phyloP scores from a whole-genome alignment of 2,113 vertebrate genomes.

The Rousettus leschenaultii region DNA sequence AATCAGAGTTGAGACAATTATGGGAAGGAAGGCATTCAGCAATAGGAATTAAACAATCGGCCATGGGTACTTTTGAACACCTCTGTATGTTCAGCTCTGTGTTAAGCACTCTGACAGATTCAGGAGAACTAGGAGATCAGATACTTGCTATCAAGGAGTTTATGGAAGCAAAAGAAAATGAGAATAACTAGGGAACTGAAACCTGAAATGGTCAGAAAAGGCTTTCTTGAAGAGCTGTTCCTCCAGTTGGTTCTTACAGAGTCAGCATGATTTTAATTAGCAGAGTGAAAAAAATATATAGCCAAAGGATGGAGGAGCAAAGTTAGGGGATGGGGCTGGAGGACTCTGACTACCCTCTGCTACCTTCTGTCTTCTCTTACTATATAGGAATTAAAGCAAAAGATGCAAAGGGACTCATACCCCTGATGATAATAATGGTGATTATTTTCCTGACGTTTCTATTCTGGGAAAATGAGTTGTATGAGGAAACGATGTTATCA shows the following conservation, averaged over 20 bases:
- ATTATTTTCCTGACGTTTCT: conserved; percentile 59
- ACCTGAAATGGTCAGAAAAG: not conserved
- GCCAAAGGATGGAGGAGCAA: not conserved
- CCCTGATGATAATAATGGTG: conserved; percentile 68
- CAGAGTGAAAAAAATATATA: not conserved
- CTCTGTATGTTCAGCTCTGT: not conserved
- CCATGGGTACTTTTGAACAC: not conserved
- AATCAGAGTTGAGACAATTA: not conserved
- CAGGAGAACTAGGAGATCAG: not conserved
- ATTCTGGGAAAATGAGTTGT: conserved; percentile 65
- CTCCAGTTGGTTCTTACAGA: not conserved
- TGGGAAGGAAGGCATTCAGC: not conserved
- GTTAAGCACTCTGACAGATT: not conserved
- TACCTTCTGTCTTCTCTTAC: not conserved
- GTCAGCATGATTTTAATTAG: not conserved
- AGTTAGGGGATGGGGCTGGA: not conserved
- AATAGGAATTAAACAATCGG: not conserved
- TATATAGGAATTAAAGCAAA: conserved; percentile 28
- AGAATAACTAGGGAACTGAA: not conserved
- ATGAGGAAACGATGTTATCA: not conserved
- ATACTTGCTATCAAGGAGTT: not conserved
- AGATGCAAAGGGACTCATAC: conserved; percentile 52
- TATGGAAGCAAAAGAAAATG: not conserved
- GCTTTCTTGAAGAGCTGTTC: not conserved
- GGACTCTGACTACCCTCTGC: not conserved